Conservation (phyloP, 2,888 invertebrate genomes). For the Temnothorax unifasciatus region DNA sequence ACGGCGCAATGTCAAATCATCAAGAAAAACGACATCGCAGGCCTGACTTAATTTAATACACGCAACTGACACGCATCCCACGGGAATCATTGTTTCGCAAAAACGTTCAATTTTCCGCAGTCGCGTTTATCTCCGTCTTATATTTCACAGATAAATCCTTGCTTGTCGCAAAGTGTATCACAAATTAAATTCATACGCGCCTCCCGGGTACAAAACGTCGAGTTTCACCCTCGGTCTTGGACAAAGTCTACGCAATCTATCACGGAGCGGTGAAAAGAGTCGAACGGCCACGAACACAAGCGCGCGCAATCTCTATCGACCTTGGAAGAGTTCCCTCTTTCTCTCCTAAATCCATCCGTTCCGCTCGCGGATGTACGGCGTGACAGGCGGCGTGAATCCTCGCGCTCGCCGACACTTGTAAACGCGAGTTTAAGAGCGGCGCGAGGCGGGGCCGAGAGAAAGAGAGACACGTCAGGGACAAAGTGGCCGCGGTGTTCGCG, state of each 20-base stretch:
- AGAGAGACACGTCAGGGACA: conserved; percentile 70
- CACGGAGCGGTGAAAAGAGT: conserved; percentile 26
- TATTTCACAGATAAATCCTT: conserved; percentile 4
- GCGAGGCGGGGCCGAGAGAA: conserved; percentile 54
- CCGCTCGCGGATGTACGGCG: conserved; percentile 61
- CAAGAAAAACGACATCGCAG: background rate
- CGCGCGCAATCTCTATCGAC: conserved; percentile 27
- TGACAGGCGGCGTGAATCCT: conserved; percentile 73
- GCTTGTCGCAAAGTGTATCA: conserved; percentile 13
- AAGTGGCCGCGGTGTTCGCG: conserved; percentile 75
- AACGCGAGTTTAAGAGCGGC: conserved; percentile 71
- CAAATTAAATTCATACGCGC: conserved; percentile 8
- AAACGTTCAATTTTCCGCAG: conserved; percentile 14
- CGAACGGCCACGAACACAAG: conserved; percentile 17
- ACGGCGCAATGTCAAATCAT: background rate
- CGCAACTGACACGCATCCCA: background rate
- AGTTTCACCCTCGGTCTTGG: background rate
- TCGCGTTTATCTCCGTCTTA: background rate
- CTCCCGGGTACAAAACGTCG: background rate
- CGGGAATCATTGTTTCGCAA: background rate
- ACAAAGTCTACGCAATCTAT: conserved; percentile 21
- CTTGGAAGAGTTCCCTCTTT: conserved; percentile 3
- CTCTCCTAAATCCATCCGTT: conserved; percentile 69
- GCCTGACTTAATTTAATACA: background rate
- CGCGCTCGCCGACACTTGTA: conserved; percentile 73